These are phyloP conservation scores for Platerodrilus igneus DNA, from an alignment of 2,888 invertebrate species.

Conservation along the genomic window DNA sequence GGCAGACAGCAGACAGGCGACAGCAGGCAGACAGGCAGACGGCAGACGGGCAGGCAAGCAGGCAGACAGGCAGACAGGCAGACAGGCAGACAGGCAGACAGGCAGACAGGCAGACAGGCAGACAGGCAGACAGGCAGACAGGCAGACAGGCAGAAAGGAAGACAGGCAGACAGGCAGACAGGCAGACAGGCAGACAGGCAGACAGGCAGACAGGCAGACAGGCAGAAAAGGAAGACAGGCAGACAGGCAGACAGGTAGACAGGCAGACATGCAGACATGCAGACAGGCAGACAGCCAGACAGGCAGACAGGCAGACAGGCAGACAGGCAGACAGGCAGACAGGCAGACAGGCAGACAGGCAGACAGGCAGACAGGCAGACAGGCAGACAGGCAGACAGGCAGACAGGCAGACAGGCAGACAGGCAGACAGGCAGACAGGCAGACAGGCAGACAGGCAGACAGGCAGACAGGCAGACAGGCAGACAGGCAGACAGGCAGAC, in stretches of 20 bases:
- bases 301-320: constrained; percentile 12
- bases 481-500: constrained; percentile 2
- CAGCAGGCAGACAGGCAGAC: constrained; percentile 5
- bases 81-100: constrained; percentile 8
- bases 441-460: constrained; percentile 6
- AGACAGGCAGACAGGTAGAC: constrained; percentile 10
- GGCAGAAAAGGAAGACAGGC: constrained; percentile 7
- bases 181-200: constrained; percentile 25
- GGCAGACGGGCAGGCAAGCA: constrained; percentile 5
- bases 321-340: constrained; percentile 10
- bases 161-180: constrained; percentile 23
- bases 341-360: constrained; percentile 28
- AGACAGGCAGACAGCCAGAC: constrained; percentile 6
- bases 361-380: constrained; percentile 23
- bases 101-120: constrained; percentile 9
- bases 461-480: constrained; percentile 5
- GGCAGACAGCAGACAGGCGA: constrained; percentile 6
- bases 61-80: constrained; percentile 7
- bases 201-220: constrained; percentile 2
- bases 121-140: constrained; percentile 10
- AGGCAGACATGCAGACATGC: constrained; percentile 7
- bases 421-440: constrained; percentile 8
- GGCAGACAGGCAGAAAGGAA: constrained; percentile 8
- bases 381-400: constrained; percentile 17
- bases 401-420: constrained; percentile 9